Evolutionary conservation across 37 sponge, comb jelly and placozoan genomes (phyloP).

Genomic region (Geodia barretti): DNA sequence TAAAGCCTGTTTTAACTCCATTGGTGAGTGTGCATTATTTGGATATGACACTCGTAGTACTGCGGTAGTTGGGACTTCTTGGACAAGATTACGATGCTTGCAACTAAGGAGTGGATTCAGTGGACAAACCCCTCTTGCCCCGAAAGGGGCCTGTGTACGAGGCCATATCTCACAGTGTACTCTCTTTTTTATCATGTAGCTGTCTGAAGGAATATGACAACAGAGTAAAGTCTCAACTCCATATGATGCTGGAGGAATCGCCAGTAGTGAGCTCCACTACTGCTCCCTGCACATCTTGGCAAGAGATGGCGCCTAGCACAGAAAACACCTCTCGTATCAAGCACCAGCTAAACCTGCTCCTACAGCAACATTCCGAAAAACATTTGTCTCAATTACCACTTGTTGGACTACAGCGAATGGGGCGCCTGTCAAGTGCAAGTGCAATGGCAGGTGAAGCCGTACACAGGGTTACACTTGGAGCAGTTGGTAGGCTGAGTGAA

Average conservation of each 20-base stretch:
- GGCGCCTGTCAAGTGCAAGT: not conserved
- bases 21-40: too few relatives aligned
- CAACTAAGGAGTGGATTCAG: too few relatives aligned
- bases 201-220: constrained; percentile 10
- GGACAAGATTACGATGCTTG: too few relatives aligned
- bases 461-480: not conserved
- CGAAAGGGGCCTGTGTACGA: too few relatives aligned
- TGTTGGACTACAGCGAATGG: not conserved
- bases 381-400: not conserved
- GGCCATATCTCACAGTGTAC: too few relatives aligned
- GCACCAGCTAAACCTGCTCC: not conserved
- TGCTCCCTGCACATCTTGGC: not conserved
- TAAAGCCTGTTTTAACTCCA: too few relatives aligned
- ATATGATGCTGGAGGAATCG: not conserved
- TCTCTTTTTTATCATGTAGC: too few relatives aligned
- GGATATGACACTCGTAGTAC: too few relatives aligned
- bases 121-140: too few relatives aligned
- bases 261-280: not conserved
- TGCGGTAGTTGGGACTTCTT: too few relatives aligned
- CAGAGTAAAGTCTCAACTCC: constrained; percentile 5
- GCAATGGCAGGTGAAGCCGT: not conserved
- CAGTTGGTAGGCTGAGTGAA: not conserved
- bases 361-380: not conserved
- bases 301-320: not conserved
- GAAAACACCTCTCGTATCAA: not conserved